These are phyloP conservation scores for Macropus fuliginosus DNA, from an alignment of 2,797 vertebrate genomes.

Conservation along the genomic window DNA sequence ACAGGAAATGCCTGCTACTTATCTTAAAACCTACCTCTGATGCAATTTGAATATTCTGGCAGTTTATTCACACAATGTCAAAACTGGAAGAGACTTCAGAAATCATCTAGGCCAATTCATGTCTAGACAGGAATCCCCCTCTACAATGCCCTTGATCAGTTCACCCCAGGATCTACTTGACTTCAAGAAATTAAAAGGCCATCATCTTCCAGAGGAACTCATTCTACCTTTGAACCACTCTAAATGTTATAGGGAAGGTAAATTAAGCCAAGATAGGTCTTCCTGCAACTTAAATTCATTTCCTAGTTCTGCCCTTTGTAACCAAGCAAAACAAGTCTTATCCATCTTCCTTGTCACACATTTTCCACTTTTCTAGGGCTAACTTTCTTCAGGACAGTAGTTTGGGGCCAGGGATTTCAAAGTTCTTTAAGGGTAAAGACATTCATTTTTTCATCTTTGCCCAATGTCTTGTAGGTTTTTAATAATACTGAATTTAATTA, in stretches of 20 bases:
- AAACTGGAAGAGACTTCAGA: background rate
- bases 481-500: conserved; percentile 11
- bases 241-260: background rate
- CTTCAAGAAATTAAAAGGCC: background rate
- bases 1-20: background rate
- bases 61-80: background rate
- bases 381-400: no score
- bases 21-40: background rate
- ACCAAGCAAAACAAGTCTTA: background rate
- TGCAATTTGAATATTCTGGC: background rate
- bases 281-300: background rate
- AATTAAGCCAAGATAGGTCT: background rate
- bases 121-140: background rate
- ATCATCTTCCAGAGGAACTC: background rate
- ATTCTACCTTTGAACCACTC: background rate
- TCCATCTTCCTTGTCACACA: no score
- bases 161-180: background rate
- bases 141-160: background rate
- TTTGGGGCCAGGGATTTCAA: no score
- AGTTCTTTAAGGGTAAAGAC: no score
- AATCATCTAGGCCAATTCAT: background rate
- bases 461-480: background rate
- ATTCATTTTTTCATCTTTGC: background rate
- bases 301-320: background rate
- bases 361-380: no score